Percentiles rank a stretch among this genome's conserved stretches.
Conservation (phyloP, 2,888 invertebrate species). For the Tenthredo notha region DNA sequence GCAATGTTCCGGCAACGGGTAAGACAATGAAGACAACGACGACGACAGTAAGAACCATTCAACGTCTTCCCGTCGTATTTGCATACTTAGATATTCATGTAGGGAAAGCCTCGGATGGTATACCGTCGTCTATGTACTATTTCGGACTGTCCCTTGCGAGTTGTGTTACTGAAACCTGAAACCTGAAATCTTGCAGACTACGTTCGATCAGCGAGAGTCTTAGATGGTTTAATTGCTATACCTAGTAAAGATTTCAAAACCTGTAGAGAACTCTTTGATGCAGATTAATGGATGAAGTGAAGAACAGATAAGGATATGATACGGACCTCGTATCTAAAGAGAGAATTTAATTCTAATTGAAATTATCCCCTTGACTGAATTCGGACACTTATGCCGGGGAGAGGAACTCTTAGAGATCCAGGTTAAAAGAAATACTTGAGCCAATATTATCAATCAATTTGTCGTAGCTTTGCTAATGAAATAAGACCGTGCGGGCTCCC, state of each 20-base stretch:
- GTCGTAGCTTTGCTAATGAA: slow-evolving; percentile 59
- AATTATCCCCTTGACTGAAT: background rate
- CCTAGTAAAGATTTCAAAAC: background rate
- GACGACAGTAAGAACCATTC: slow-evolving; percentile 60
- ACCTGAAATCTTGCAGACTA: background rate
- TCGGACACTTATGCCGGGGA: slow-evolving; percentile 1
- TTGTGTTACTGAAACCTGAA: background rate
- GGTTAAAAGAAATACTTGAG: slow-evolving; percentile 48
- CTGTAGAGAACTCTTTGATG: background rate
- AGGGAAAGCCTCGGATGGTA: slow-evolving; percentile 65
- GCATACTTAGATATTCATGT: slow-evolving; percentile 74
- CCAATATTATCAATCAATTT: slow-evolving; percentile 62
- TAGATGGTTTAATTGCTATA: background rate
- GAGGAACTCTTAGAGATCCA: background rate
- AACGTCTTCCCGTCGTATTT: slow-evolving; percentile 66
- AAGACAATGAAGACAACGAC: slow-evolving; percentile 1
- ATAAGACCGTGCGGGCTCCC: slow-evolving; percentile 57
- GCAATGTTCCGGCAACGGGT: background rate
- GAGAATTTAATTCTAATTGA: slow-evolving; percentile 17
- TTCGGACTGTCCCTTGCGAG: slow-evolving; percentile 10
- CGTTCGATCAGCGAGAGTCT: background rate
- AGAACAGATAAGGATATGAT: background rate
- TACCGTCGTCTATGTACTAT: slow-evolving; percentile 52
- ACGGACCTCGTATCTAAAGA: background rate
- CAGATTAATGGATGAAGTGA: background rate